These are phyloP conservation scores for Notothenia coriiceps DNA, from an alignment of 2,113 vertebrate genomes.

Conservation along the genomic window DNA sequence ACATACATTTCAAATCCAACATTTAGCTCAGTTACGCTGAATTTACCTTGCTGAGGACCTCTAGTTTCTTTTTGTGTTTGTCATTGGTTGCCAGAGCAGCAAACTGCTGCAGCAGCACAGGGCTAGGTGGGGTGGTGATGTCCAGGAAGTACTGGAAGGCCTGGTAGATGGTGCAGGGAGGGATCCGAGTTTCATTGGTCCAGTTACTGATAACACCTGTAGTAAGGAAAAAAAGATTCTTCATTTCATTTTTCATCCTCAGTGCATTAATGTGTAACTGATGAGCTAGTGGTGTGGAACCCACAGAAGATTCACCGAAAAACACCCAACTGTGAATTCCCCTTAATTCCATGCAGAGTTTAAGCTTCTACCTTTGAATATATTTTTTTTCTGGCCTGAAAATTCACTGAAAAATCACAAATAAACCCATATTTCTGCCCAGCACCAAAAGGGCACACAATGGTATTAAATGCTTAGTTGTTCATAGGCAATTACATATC, in stretches of 20 bases:
- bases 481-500: too few relatives aligned
- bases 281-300: neutral
- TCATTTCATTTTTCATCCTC: neutral
- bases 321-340: neutral
- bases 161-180: constrained; percentile 96
- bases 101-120: constrained; percentile 94
- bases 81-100: constrained; percentile 92
- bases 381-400: neutral
- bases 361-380: neutral
- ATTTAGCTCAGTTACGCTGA: constrained; percentile 15
- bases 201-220: constrained; percentile 97
- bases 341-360: too few relatives aligned
- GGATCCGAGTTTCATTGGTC: constrained; percentile 91
- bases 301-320: neutral
- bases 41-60: constrained; percentile 95
- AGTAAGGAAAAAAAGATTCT: constrained; percentile 14
- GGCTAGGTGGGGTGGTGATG: constrained; percentile 95
- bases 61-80: constrained; percentile 91
- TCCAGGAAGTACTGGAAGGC: constrained; percentile 97
- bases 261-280: neutral
- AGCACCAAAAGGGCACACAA: too few relatives aligned
- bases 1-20: neutral
- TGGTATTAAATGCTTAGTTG: too few relatives aligned
- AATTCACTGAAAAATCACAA: neutral
- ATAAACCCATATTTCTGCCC: neutral